These are phyloP conservation scores for Drosophila sordidula DNA, from an alignment of 2,888 invertebrate species.

Conservation along the genomic window DNA sequence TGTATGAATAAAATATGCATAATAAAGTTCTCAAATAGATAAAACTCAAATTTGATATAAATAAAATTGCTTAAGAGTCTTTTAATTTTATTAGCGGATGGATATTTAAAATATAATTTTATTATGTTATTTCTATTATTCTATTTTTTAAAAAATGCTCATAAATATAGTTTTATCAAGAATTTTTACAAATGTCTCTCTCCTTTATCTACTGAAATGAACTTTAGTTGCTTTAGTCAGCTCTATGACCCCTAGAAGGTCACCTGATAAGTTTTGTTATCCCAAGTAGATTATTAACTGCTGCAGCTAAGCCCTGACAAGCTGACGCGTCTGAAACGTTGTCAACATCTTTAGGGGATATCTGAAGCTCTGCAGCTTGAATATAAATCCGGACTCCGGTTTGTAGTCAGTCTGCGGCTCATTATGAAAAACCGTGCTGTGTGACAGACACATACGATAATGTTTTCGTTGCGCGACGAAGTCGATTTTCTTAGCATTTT, in stretches of 20 bases:
- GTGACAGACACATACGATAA: constrained; percentile 49
- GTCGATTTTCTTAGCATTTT: constrained; percentile 63
- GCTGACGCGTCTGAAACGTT: not conserved
- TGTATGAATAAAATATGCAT: too few relatives aligned
- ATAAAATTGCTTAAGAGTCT: too few relatives aligned
- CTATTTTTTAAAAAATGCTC: too few relatives aligned
- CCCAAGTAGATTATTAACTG: constrained; percentile 9
- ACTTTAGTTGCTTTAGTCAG: not conserved
- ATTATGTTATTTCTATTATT: too few relatives aligned
- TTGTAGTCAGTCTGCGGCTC: constrained; percentile 26
- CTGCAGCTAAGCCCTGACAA: constrained; percentile 22
- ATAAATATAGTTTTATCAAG: too few relatives aligned
- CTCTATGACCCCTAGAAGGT: not conserved
- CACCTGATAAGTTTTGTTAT: constrained; percentile 4
- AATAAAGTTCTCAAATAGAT: too few relatives aligned
- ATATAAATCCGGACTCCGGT: constrained; percentile 57
- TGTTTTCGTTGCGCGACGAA: constrained; percentile 64
- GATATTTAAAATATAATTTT: too few relatives aligned
- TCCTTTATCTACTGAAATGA: too few relatives aligned
- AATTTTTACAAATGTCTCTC: too few relatives aligned
- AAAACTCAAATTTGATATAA: too few relatives aligned
- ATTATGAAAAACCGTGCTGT: constrained; percentile 43
- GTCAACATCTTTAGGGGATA: constrained; percentile 7
- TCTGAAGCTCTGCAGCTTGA: constrained; percentile 36
- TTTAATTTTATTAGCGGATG: too few relatives aligned